A percentile compares a stretch with the other conserved stretches of the same genome.
Evolutionary conservation across 2,888 invertebrate genomes (phyloP).

Genomic region (Acanthosepion pharaonis): DNA sequence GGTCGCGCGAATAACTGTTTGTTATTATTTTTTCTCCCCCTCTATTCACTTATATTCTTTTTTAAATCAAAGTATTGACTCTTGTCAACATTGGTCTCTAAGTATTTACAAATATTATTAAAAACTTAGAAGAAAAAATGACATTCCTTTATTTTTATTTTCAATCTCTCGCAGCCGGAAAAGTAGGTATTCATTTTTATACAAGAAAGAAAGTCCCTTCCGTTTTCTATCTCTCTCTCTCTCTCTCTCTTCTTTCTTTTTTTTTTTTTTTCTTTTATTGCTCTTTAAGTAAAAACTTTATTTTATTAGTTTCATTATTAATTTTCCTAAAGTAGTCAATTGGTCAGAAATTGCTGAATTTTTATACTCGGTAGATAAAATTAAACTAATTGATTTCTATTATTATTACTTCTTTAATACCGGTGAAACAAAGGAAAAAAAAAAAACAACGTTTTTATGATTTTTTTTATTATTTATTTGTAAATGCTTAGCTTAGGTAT

Average conservation of each 20-base stretch:
- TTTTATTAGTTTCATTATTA: too few relatives aligned
- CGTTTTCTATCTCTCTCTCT: background rate
- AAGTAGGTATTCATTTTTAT: background rate
- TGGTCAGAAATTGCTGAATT: too few relatives aligned
- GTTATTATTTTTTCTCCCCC: background rate
- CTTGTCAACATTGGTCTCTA: background rate
- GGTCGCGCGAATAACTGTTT: background rate
- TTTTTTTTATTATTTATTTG: too few relatives aligned
- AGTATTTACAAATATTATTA: background rate
- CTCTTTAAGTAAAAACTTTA: too few relatives aligned
- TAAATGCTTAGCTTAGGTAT: too few relatives aligned
- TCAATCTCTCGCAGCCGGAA: background rate
- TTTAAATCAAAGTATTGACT: background rate
- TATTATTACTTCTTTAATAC: too few relatives aligned
- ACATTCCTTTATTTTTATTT: background rate
- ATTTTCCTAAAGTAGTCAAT: too few relatives aligned
- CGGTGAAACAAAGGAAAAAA: too few relatives aligned
- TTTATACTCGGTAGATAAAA: too few relatives aligned
- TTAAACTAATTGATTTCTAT: too few relatives aligned
- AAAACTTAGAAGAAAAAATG: background rate
- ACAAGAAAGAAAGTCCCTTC: conserved; percentile 22
- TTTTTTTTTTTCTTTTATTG: background rate
- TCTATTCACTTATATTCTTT: background rate
- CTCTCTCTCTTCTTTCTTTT: too few relatives aligned
- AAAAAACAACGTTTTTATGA: too few relatives aligned